These are phyloP conservation scores for Drosophila seguyi DNA, from an alignment of 1,140 invertebrate genomes.

Conservation along the genomic window DNA sequence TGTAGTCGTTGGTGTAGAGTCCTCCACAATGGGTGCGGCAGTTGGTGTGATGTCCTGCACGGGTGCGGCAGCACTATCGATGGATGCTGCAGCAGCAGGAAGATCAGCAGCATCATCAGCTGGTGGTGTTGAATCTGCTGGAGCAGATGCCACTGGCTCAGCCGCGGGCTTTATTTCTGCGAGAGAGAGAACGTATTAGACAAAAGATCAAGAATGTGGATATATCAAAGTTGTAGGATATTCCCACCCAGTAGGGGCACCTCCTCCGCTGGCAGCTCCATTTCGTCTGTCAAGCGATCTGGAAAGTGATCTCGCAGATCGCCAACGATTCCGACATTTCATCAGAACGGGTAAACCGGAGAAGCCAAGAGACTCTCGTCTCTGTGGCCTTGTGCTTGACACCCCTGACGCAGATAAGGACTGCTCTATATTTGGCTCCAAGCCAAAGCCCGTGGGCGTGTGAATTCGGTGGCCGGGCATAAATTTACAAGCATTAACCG, in stretches of 20 bases:
- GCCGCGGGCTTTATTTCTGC: conserved; percentile 57
- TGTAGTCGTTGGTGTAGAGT: background rate
- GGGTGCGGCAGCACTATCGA: background rate
- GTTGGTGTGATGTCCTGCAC: background rate
- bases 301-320: conserved; percentile 5
- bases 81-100: background rate
- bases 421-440: conserved; percentile 29
- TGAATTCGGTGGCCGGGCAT: conserved; percentile 34
- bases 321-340: conserved; percentile 32
- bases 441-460: conserved; percentile 16
- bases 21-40: background rate
- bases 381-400: conserved; percentile 38
- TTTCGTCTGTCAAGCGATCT: conserved; percentile 23
- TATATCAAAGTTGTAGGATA: background rate
- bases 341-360: conserved; percentile 32
- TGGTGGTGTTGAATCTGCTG: background rate
- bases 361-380: background rate
- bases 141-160: conserved; percentile 20
- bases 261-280: conserved; percentile 46
- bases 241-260: conserved; percentile 63
- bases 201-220: background rate
- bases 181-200: background rate
- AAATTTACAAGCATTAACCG: conserved; percentile 40
- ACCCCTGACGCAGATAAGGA: conserved; percentile 35
- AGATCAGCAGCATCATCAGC: too few species aligned